A percentile compares a stretch with the other conserved stretches of the same genome.
Conservation (phyloP, 2,797 vertebrate genomes). For the Danio choprae region DNA sequence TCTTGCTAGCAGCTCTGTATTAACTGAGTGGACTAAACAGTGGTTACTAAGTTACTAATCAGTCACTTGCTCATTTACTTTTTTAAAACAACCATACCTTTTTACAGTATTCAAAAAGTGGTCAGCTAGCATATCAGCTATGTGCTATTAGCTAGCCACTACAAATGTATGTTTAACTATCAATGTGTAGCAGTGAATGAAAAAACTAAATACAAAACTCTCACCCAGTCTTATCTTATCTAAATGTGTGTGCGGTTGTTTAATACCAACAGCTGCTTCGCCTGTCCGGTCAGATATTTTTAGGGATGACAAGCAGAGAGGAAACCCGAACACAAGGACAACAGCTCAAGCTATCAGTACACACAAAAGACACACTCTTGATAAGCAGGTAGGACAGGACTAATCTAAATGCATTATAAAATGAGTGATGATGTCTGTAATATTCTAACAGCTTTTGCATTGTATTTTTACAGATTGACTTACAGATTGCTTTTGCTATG, state of each 20-base stretch:
- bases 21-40: not conserved
- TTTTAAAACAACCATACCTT: constrained; percentile 66
- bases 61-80: constrained; percentile 72
- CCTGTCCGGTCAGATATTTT: constrained; percentile 41
- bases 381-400: constrained; percentile 5
- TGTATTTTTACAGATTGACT: not conserved
- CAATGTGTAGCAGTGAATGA: constrained; percentile 2
- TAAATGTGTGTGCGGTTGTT: constrained; percentile 10
- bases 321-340: constrained; percentile 15
- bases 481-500: not conserved
- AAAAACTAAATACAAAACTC: not conserved
- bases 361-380: constrained; percentile 3
- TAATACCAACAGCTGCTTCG: constrained; percentile 43
- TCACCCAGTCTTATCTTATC: not conserved
- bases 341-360: not conserved
- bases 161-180: constrained; percentile 74
- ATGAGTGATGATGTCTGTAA: not conserved
- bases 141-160: constrained; percentile 69
- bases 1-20: not conserved
- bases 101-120: constrained; percentile 72
- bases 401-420: too few species aligned
- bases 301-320: constrained; percentile 40
- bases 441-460: not conserved
- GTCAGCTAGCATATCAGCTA: constrained; percentile 74
- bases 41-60: constrained; percentile 52